Conservation (phyloP, 53 echinoderm and acorn worm species). For the Crossaster papposus region DNA sequence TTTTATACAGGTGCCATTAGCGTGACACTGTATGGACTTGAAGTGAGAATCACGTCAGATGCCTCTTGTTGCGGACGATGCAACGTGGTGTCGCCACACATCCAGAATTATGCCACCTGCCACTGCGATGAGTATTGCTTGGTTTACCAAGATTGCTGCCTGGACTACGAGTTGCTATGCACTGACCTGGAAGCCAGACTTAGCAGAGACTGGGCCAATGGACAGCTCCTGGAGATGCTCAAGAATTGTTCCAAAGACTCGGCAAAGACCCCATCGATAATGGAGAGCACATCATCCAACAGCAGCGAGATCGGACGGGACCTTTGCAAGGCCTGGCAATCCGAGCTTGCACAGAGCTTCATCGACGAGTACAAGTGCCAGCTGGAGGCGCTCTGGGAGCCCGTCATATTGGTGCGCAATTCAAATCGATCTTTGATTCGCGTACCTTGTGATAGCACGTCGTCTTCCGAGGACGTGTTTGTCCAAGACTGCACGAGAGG, state of each 20-base stretch:
- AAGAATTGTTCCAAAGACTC: background rate
- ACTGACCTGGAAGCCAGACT: background rate
- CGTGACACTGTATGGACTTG: background rate
- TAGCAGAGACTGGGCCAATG: background rate
- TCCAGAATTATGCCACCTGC: background rate
- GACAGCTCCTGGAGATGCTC: background rate
- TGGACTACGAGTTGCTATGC: conserved; percentile 12
- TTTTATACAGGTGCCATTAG: background rate
- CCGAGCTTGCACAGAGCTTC: background rate
- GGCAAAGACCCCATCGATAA: background rate
- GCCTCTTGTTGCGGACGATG: conserved; percentile 22
- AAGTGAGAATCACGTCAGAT: background rate
- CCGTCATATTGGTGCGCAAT: conserved; percentile 20
- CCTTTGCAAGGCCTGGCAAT: background rate
- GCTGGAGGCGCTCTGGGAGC: conserved; percentile 22
- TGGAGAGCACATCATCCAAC: background rate
- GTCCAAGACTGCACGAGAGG: background rate
- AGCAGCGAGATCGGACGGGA: background rate
- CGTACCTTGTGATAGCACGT: background rate
- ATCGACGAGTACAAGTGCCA: background rate
- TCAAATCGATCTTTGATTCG: background rate
- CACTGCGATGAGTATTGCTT: conserved; percentile 19
- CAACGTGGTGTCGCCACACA: background rate
- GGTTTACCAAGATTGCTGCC: conserved; percentile 12
- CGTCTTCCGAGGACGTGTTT: background rate